Evolutionary conservation across 2,113 vertebrate genomes (phyloP).

Genomic region (Nestor notabilis): DNA sequence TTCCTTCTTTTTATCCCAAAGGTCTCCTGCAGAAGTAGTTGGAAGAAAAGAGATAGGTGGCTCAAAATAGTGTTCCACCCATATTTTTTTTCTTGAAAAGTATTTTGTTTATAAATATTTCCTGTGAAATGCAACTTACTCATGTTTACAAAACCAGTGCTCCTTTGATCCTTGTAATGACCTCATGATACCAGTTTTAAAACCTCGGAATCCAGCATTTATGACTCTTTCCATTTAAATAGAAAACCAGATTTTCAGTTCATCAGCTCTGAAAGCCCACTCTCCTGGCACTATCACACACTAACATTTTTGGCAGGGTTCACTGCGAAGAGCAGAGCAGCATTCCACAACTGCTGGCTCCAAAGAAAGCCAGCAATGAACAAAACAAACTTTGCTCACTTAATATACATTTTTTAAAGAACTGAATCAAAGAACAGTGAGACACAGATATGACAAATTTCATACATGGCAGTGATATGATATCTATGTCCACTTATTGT

Average conservation of each 20-base stretch:
- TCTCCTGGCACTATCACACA: background rate
- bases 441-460: background rate
- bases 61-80: background rate
- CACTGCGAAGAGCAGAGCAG: background rate
- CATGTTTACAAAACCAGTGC: background rate
- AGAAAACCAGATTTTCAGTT: conserved; percentile 28
- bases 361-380: background rate
- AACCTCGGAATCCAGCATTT: background rate
- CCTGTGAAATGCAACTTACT: background rate
- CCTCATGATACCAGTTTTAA: background rate
- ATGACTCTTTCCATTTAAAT: background rate
- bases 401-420: background rate
- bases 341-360: background rate
- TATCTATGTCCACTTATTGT: background rate
- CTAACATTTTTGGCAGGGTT: conserved; percentile 15
- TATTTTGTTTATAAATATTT: background rate
- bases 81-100: background rate
- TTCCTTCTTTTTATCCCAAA: background rate
- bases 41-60: background rate
- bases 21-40: background rate
- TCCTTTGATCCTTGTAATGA: background rate
- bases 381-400: background rate
- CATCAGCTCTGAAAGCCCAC: background rate
- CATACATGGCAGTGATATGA: background rate
- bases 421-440: background rate